Base-by-base conservation (phyloP, 2,797 vertebrate species). In the Austrolebias charrua region DNA sequence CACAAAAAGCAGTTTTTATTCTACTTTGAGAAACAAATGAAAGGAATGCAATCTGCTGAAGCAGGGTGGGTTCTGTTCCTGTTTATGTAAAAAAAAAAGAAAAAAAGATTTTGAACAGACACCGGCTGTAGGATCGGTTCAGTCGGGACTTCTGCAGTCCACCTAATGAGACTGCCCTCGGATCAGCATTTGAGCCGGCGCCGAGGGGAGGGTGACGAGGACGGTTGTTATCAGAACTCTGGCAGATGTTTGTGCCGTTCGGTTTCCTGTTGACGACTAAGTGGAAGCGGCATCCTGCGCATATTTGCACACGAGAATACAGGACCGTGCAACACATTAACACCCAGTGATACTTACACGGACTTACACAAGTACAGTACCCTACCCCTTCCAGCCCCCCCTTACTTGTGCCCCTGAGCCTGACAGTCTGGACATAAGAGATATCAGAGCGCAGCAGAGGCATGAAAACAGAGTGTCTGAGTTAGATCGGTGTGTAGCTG, bases 221-320 rank as follows among this genome's bases (percentile, higher is more conserved):
- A 81, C 35, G 65, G 73, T 58, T 80, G 85, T 90, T 92, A 92
- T 92, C 90, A 86, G 73, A 87, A 80, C 72, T 70, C 76, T 63
- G 86, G 83, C 89, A 90, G 87, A 88, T 76, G 78, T 75, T 76
- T 67, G 71, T 53, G 76, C 55, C 18, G 64, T 54, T 84, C 71
- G 35, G 75, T 74, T 91, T 92, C 90, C 90, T 91, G 88, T 90
- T 86, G 86, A 89, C 83, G 84, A 65, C 81, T 62, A 73, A 84
- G 80, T 82, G 81, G 81, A 86, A 84, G 86, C 82, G 81, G 77
- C 79, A 80, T 42, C 57, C 68, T 63, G 67, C 69, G 74, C 77
- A 72, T 81, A 77, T 81, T 80, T 73, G 53, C 77, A 83, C 45
- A 46, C 28, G 33, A 52, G 33, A 53, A 52, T 31, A 40, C 31